Conservation (phyloP, 2,888 invertebrate species). For the Patella ulyssiponensis region DNA sequence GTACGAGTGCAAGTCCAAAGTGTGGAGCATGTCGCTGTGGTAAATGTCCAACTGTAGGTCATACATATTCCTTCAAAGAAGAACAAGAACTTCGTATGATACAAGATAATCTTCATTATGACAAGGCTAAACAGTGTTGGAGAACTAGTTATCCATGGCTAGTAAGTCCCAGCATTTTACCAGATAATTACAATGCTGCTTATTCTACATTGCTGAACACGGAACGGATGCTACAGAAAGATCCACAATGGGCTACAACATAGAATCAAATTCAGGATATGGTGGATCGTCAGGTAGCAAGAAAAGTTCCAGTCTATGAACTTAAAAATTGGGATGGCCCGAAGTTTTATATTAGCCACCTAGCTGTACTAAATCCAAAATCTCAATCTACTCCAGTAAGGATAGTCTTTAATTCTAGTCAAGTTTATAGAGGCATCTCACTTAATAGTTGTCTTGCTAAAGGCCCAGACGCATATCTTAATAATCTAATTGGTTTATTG, state of each 20-base stretch:
- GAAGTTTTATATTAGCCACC: neutral
- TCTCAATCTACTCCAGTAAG: constrained; percentile 18
- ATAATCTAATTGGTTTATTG: constrained; percentile 17
- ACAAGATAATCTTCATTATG: constrained; percentile 15
- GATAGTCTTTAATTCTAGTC: constrained; percentile 15
- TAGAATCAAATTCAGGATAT: constrained; percentile 14
- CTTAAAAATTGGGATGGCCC: constrained; percentile 15
- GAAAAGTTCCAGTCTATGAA: constrained; percentile 4
- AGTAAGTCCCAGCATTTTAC: constrained; percentile 14
- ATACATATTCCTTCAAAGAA: constrained; percentile 28
- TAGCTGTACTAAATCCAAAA: constrained; percentile 20
- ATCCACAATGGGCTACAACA: neutral
- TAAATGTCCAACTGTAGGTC: constrained; percentile 23
- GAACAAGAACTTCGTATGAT: constrained; percentile 24
- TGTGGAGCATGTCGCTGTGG: constrained; percentile 20
- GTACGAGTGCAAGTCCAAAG: constrained; percentile 9
- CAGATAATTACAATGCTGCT: constrained; percentile 18
- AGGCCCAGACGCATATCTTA: constrained; percentile 16
- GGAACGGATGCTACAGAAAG: constrained; percentile 11
- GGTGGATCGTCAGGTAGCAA: constrained; percentile 9
- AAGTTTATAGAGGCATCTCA: constrained; percentile 4
- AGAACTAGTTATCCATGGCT: constrained; percentile 24
- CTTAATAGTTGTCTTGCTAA: constrained; percentile 16
- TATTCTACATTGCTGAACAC: constrained; percentile 15
- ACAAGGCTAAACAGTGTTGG: constrained; percentile 14